phyloP scores from a whole-genome alignment of 2,888 invertebrate species.

The Agapostemon virescens region DNA sequence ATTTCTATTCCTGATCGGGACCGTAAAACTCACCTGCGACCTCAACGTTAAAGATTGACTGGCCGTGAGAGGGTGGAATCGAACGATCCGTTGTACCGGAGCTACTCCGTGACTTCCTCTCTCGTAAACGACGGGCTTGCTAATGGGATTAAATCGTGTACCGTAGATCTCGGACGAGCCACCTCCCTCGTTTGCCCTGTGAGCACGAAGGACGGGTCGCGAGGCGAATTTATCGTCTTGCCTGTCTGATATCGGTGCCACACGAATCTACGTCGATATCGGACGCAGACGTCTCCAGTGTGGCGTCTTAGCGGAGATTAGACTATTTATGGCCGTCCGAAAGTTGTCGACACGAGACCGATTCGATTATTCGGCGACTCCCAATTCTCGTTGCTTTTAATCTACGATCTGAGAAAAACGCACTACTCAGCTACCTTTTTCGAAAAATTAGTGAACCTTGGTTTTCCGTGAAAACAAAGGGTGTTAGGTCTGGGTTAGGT shows the following conservation, averaged over 20 bases:
- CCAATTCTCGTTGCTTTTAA: not conserved
- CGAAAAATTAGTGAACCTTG: not conserved
- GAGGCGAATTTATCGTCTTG: constrained; percentile 41
- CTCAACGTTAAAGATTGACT: constrained; percentile 18
- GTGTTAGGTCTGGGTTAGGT: too few relatives aligned
- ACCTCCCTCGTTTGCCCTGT: constrained; percentile 1
- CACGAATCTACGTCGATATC: constrained; percentile 18
- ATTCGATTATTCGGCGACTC: not conserved
- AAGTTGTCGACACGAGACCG: not conserved
- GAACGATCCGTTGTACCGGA: constrained; percentile 17
- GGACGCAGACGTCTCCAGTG: constrained; percentile 5
- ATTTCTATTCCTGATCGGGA: constrained; percentile 40
- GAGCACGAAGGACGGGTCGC: constrained; percentile 18
- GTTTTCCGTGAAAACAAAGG: too few relatives aligned
- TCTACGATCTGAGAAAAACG: not conserved
- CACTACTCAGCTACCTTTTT: not conserved
- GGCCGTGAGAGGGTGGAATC: constrained; percentile 17
- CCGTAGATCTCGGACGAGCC: constrained; percentile 23
- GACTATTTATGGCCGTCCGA: constrained; percentile 16
- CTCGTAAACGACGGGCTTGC: constrained; percentile 45
- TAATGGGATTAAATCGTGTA: constrained; percentile 56
- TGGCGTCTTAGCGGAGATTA: not conserved
- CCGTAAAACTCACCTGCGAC: constrained; percentile 50
- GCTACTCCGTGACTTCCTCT: constrained; percentile 25
- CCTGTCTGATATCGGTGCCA: constrained; percentile 17